A percentile compares a stretch with the other conserved stretches of the same genome.
Conservation (phyloP, 2,113 vertebrate genomes). For the Baryphthengus martii region DNA sequence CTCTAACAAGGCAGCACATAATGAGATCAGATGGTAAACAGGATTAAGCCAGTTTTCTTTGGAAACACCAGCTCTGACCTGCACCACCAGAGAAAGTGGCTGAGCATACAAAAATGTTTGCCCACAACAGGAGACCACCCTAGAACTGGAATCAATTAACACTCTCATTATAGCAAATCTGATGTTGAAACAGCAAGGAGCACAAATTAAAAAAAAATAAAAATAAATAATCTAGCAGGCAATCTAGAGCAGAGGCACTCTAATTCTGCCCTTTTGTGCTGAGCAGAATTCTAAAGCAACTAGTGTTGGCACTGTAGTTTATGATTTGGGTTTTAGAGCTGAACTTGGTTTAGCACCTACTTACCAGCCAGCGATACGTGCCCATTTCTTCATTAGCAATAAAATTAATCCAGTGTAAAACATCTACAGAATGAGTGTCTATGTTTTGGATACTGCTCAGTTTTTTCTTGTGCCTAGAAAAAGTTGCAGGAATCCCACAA, state of each 20-base stretch:
- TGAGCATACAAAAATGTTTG: slow-evolving; percentile 16
- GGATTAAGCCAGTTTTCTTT: slow-evolving; percentile 3
- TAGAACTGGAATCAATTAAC: not conserved
- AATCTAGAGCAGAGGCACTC: not conserved
- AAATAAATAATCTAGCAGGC: not conserved
- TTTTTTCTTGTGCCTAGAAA: not conserved
- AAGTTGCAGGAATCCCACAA: not conserved
- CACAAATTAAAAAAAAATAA: not conserved
- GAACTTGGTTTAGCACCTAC: not conserved
- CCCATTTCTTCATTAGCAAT: not conserved
- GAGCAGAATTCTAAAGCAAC: not conserved
- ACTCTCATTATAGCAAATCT: not conserved
- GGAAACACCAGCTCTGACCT: not conserved
- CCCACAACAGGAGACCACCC: not conserved
- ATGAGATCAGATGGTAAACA: not conserved
- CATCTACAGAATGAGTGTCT: not conserved
- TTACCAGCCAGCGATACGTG: not conserved
- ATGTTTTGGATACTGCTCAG: not conserved
- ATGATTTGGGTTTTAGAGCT: not conserved
- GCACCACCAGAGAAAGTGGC: not conserved
- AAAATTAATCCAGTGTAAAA: not conserved
- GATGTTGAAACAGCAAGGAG: slow-evolving; percentile 12
- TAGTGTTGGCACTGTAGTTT: fast-evolving
- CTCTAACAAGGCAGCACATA: not conserved
- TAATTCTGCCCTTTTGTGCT: not conserved